A percentile compares a stretch with the other conserved stretches of the same genome.
Evolutionary conservation across 1,140 invertebrate genomes (phyloP).

Genomic region (Habropoda laboriosa): DNA sequence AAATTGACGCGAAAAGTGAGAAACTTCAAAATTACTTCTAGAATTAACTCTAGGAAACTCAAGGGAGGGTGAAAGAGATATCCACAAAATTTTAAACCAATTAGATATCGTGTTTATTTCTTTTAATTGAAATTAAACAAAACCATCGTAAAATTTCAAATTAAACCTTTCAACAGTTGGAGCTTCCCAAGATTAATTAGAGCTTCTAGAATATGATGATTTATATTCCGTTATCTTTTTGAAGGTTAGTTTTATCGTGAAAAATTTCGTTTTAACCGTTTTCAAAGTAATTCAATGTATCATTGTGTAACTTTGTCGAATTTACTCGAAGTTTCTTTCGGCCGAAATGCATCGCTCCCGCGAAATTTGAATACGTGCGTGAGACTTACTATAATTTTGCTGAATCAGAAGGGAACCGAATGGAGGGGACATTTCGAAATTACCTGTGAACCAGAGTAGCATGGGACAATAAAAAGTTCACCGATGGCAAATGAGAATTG

Average conservation of each 20-base stretch:
- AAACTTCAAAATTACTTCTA: no score
- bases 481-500: not conserved
- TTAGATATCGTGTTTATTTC: no score
- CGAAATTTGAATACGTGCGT: no score
- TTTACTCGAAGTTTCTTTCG: not conserved
- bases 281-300: not conserved
- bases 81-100: no score
- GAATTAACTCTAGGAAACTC: no score
- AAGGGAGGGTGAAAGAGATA: no score
- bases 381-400: not conserved
- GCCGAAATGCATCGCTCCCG: no score
- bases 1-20: no score
- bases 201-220: not conserved
- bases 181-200: no score
- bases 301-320: not conserved
- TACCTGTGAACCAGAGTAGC: not conserved
- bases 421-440: conserved; percentile 8
- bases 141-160: no score
- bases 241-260: not conserved
- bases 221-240: not conserved
- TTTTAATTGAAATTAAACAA: no score
- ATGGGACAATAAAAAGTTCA: not conserved
- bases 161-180: no score
- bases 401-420: not conserved
- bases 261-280: not conserved